Conservation (phyloP, 1,140 invertebrate species). For the Carposina sasakii region DNA sequence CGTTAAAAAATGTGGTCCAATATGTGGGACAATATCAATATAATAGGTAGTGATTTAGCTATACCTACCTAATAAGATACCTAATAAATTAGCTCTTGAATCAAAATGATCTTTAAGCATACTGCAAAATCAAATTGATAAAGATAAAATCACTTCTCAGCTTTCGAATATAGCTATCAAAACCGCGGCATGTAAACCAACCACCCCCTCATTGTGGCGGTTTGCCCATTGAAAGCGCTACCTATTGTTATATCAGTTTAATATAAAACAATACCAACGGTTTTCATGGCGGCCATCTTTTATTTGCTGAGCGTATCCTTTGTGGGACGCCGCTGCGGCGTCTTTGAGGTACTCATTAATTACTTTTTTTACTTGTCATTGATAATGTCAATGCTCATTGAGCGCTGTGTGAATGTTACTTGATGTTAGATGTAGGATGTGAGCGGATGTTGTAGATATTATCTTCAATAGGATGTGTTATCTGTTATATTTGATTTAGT, state of each 20-base stretch:
- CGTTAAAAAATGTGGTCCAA: too few relatives aligned
- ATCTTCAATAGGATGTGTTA: too few relatives aligned
- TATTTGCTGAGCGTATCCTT: conserved; percentile 53
- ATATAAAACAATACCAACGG: conserved; percentile 70
- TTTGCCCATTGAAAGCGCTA: conserved; percentile 66
- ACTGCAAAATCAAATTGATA: too few relatives aligned
- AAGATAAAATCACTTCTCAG: too few relatives aligned
- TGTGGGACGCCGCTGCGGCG: conserved; percentile 55
- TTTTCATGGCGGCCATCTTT: conserved; percentile 60
- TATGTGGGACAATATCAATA: too few relatives aligned
- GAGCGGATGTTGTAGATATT: too few relatives aligned
- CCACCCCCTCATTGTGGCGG: conserved; percentile 59
- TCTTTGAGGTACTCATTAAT: conserved; percentile 63
- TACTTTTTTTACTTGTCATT: conserved; percentile 33
- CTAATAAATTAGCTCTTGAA: too few relatives aligned
- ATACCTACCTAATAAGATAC: too few relatives aligned
- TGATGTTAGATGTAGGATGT: neutral
- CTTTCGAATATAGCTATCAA: too few relatives aligned
- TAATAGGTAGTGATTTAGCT: too few relatives aligned
- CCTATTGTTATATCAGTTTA: conserved; percentile 70
- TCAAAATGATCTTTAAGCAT: too few relatives aligned
- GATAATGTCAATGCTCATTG: conserved; percentile 41
- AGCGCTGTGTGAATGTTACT: conserved; percentile 13
- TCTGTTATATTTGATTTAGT: too few relatives aligned
- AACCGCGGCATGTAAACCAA: conserved; percentile 50